Evolutionary conservation across 2,797 vertebrate species (phyloP), one percentile per base, ranked within the genome.

Genomic region (Helicolenus hilgendorfi): DNA sequence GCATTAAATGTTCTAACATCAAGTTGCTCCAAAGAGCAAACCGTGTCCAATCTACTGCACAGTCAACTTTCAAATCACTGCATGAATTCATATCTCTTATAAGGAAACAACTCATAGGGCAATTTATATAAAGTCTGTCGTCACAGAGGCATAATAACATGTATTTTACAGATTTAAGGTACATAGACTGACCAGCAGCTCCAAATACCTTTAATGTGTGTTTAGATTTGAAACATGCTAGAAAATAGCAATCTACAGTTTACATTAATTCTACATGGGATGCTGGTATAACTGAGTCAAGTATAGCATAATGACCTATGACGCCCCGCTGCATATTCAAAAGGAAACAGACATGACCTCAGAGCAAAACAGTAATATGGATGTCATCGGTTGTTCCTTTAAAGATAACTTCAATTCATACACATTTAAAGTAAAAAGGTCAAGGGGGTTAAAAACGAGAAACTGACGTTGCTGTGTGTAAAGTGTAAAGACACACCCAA

Each of bases 141-240:
- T 81, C 38, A 89, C 65, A 90, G 78, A 86, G 67, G 64, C 78
- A 89, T 82, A 82, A 92, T 82, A 79, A 91, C 79, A 88, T 91
- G 79, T 85, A 88, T 88, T 91, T 81, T 92, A 95, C 89, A 97
- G 86, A 90, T 81, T 85, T 58, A 89, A 94, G 96, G 95, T 96
- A 96, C 77, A 91, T 79, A 96, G 96, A 98, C 97, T 98, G 98
- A 91, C 98, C 97, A 97, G 98, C 98, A 98, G 97, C 93, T 97
- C 94, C 77, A 97, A 96, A 96, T 95, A 97, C 96, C 95, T 95
- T 94, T 87, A 91, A 94, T 91, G 90, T 90, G 65, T 87, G 53
- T 93, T 93, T 77, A 72, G 59, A 86, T 92, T 85, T 89, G 64
- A 90, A 93, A 94, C 69, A 86, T 87, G 91, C 87, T 87, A 85